phyloP scores from a whole-genome alignment of 2,113 vertebrate genomes.

The Origma solitaria region DNA sequence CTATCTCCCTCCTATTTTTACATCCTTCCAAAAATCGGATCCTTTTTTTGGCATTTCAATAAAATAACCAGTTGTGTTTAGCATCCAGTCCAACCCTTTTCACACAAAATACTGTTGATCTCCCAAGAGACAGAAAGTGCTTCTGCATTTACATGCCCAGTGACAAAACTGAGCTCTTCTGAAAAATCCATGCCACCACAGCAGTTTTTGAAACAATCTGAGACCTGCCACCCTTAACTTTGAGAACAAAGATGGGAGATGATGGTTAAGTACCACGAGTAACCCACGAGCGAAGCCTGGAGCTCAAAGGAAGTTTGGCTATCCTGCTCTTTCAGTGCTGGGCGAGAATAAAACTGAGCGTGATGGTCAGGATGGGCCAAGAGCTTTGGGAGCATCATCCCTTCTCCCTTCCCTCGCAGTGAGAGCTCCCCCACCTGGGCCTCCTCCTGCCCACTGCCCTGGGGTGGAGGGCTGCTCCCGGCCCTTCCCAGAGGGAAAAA shows the following conservation, averaged over 20 bases:
- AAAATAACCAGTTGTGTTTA: neutral
- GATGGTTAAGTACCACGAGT: neutral
- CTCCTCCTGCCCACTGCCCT: fast-evolving
- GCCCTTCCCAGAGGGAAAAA: fast-evolving
- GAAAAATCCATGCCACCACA: neutral
- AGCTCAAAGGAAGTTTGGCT: neutral
- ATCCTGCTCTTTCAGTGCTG: fast-evolving
- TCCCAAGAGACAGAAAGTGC: neutral
- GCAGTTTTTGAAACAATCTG: neutral
- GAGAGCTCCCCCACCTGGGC: neutral
- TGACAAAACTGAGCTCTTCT: neutral
- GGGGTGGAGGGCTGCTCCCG: fast-evolving
- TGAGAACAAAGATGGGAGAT: neutral
- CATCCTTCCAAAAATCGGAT: neutral
- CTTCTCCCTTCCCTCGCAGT: neutral
- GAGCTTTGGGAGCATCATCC: fast-evolving
- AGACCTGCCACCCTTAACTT: neutral
- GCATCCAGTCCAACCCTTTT: neutral
- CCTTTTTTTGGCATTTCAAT: neutral
- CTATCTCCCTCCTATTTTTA: neutral
- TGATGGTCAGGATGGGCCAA: fast-evolving
- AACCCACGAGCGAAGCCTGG: neutral
- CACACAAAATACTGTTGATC: neutral
- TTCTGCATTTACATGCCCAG: neutral
- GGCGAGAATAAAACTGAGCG: neutral